Base-by-base conservation (phyloP, 2,888 invertebrate genomes). In the Dasysyrphus tricinctus region DNA sequence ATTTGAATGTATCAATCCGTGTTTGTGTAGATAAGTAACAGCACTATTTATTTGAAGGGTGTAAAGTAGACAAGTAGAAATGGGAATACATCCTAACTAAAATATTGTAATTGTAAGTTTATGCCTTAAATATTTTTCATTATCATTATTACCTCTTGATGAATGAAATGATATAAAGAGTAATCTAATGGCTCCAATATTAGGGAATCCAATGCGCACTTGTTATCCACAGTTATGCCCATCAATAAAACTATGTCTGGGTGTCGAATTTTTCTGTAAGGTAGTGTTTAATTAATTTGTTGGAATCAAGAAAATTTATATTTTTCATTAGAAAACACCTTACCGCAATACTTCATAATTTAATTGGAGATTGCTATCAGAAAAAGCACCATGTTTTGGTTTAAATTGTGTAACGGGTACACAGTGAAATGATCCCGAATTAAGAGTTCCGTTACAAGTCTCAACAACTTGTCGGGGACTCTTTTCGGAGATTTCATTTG, bases 201-300 rank as follows among this genome's bases (percentile, higher is more conserved):
- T 19, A 86, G 54, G 1, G 86, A 82, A 61, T 86, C 82, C 39
- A 86, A 42, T 24, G 65, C 19, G 16, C 79, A 79, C n/a, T 75
- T 82, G 24, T 86, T 86, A 34, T 86, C 82, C 6, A 86, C 82
- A 11, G 82, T 79, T 61, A 86, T 75, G 11, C 82, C 86, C 86
- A 86, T 86, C 19, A 86, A 67, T 8, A 86, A 65, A 9, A 75
- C 78, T n/a, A 86, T 72, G 42, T 82, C 78, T n/a, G 86, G 81
- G 12, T 86, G 86, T 0, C 86, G 74, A 14, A 86, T 86, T 86
- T 86, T 86, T 3, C 86, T 86, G 57, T 3, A 19, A 11, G 12
- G 12, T n/a, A 39, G 1, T 5, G 6, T 9, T 37, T 8, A 5
- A 11, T 34, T 4, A 3, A 9, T 1, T 32, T 16, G 1, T 5